Base-by-base conservation (phyloP, 2,113 vertebrate genomes). In the Amphiprion ocellaris region DNA sequence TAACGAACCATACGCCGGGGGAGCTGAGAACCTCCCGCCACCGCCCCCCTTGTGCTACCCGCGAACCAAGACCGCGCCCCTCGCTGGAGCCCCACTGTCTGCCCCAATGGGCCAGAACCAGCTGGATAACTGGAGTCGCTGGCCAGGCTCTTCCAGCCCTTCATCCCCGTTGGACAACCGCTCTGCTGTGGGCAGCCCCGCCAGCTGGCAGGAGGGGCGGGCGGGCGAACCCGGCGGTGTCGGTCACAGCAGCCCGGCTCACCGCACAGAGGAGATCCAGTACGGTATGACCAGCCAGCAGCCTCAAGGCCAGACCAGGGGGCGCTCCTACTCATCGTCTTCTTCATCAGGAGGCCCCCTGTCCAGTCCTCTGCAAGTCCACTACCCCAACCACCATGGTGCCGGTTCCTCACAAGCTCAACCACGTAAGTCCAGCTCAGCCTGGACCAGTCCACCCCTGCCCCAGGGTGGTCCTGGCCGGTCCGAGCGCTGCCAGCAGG, bases 21-120 rank as follows among this genome's bases (percentile, higher is more conserved):
- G 95, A 85, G 97, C 97, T 1, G 95, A 96, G 89, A 95, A 96
- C 93, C 97, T 98, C 83, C 98, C 98, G 0, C 96, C 97, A 7
- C 98, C 98, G 0, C 98, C 98, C 15, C 96, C 97, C 15, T 69
- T 97, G 73, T 97, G 96, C 87, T 99, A 98, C 92, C 95, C 96
- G 0, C 95, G 95, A 46, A 91, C 94, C 52, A 96, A 95, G 89
- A 94, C 93, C 12, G 96, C 96, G 24, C 88, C 91, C 74, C 90
- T 84, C 26, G 84, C 70, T 68, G 94, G 92, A 86, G 89, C 54
- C 66, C 89, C 91, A 58, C 85, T 61, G 55, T 85, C 74, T 17
- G 89, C 55, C 77, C 90, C 87, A 44, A 94, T 92, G 94, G 70
- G 93, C 89, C 92, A 95, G 85, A 95, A 80, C 76, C 94, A 87